These are phyloP conservation scores for Eulithis testata DNA, from an alignment of 2,888 invertebrate species.

Conservation along the genomic window DNA sequence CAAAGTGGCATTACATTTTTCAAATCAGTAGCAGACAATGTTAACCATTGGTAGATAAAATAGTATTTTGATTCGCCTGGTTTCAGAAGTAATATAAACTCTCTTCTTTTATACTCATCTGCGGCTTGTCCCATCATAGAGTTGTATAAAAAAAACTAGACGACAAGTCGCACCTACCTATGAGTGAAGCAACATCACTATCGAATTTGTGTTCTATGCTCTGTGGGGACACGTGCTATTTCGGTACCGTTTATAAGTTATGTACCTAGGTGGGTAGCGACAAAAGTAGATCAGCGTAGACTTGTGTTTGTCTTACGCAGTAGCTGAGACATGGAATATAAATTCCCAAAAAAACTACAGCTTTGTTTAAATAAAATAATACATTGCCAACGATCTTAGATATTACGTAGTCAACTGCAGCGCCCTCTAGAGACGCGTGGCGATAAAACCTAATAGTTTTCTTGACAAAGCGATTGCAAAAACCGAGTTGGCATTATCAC, in stretches of 20 bases:
- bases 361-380: neutral
- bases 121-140: too few species aligned
- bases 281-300: slow-evolving; percentile 22
- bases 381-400: neutral
- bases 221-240: slow-evolving; percentile 21
- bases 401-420: neutral
- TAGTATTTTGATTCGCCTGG: too few species aligned
- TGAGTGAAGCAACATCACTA: too few species aligned
- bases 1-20: too few species aligned
- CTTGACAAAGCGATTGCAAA: neutral
- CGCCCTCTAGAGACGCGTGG: neutral
- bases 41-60: too few species aligned
- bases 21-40: too few species aligned
- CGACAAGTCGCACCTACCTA: too few species aligned
- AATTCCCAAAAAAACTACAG: neutral
- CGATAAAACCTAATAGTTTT: neutral
- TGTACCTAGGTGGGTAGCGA: slow-evolving; percentile 24
- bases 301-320: neutral
- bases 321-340: neutral
- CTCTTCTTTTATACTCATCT: too few species aligned
- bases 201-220: neutral
- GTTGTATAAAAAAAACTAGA: too few species aligned
- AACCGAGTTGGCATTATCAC: neutral
- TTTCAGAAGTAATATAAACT: too few species aligned
- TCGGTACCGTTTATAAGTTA: slow-evolving; percentile 25